Evolutionary conservation across 2,113 vertebrate species (phyloP).

Genomic region (Lophius piscatorius): DNA sequence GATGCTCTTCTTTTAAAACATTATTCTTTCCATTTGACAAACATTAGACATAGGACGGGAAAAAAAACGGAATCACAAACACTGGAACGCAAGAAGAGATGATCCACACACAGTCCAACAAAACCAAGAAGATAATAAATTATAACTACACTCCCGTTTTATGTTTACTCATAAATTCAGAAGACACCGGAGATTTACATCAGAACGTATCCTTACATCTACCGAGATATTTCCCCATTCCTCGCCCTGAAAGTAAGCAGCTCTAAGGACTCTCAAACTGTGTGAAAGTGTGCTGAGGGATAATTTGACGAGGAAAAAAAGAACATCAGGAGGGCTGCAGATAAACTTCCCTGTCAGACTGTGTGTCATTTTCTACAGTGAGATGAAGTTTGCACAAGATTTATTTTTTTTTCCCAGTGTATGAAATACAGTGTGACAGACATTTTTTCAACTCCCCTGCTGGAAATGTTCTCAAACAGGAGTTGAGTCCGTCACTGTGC

Average conservation of each 20-base stretch:
- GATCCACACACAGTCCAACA: too few species aligned
- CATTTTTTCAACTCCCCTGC: not conserved
- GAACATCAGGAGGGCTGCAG: constrained; percentile 11
- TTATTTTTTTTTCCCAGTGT: constrained; percentile 11
- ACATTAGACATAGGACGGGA: not conserved
- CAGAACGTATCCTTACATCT: constrained; percentile 32
- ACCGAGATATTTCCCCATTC: constrained; percentile 5
- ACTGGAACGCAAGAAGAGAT: constrained; percentile 12
- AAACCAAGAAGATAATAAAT: constrained; percentile 46
- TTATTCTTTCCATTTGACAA: constrained; percentile 7
- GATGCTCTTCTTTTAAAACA: not conserved
- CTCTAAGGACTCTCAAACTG: too few species aligned
- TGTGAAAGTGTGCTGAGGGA: too few species aligned
- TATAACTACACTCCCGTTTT: constrained; percentile 35
- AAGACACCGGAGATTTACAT: constrained; percentile 45
- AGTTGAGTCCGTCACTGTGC: constrained; percentile 32
- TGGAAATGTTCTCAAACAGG: constrained; percentile 25
- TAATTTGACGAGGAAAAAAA: constrained; percentile 19
- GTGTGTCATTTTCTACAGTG: constrained; percentile 21
- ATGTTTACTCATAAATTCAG: constrained; percentile 51
- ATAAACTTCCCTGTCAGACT: constrained; percentile 31
- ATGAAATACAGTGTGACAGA: constrained; percentile 41
- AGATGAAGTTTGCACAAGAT: constrained; percentile 19
- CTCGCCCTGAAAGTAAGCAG: not conserved
- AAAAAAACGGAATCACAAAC: not conserved